Base-by-base conservation (phyloP, 1,140 invertebrate species). In the Ips typographus region DNA sequence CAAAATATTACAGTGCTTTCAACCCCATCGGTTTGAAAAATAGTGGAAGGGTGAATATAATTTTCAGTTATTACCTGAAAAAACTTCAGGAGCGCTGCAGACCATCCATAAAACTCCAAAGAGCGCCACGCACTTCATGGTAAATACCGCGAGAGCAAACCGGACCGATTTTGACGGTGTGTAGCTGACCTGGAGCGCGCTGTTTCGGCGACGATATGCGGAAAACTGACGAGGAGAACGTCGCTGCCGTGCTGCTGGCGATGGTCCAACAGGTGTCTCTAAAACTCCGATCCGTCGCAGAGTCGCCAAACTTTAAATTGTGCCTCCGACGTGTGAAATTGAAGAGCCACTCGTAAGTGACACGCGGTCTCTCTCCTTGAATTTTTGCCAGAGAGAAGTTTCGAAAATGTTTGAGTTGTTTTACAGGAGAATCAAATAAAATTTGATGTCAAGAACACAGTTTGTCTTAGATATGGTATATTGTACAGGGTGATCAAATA, bases 201-300 rank as follows among this genome's bases (percentile, higher is more conserved):
- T 65, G 8, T 22, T 47, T 40, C 40, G 22, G 39, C 51, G 63
- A 66, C 44, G 57, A 39, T 40, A 71, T 53, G 58, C 62, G 69
- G 56, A 66, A 65, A 65, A 71, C 69, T 71, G 22, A 22, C 22
- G 22, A 22, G 22, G 22, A 22, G 22, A 22, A 22, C 22, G 22
- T 22, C 22, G 69, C 37, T 57, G 63, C 39, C 38, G 55, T 39
- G 5, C 55, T 57, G 55, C 52, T 22, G 36, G 37, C 40, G 69
- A 59, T 58, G 60, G 61, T 71, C 69, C 59, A 71, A 71, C 69
- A 71, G 69, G 69, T 71, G 69, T 40, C 55, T 57, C 37, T 8
- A 39, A 40, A 57, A 40, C 39, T 40, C 36, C 22, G 39, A 7
- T 57, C 55, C 38, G 62, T 6, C 62, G 62, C 49, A 53, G 62